Base-by-base conservation (phyloP, 2,797 vertebrate genomes). In the Chrysolophus pictus region DNA sequence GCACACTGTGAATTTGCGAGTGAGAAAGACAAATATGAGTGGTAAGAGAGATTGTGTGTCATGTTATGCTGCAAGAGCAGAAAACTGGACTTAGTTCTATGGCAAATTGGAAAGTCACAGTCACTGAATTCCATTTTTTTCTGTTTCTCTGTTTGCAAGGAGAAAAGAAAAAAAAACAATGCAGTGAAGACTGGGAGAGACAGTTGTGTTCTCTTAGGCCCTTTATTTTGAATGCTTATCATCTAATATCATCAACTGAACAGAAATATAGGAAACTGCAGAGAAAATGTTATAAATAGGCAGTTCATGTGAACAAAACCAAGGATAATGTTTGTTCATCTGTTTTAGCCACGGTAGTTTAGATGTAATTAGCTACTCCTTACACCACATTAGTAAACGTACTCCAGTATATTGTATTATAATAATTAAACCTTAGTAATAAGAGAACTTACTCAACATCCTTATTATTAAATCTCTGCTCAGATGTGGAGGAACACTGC, bases 311-410 rank as follows among this genome's bases (percentile, higher is more conserved):
- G 60, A 78, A 89, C 68, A 80, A 84, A 92, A 56, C 5, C 23
- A 37, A 5, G 51, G 91, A 87, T 91, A 84, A 63, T 73, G 18
- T 78, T 94, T 89, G 31, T 68, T 95, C 76, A 64, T 93, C 73
- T 91, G 60, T 70, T 90, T 94, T 88, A 90, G 65, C 78, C 77
- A 73, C 68, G 82, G 63, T 64, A 53, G n/a, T 86, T 89, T 85
- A 95, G 58, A 31, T 68, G 42, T 65, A 83, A 95, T 94, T 87
- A 92, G 74, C 83, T 92, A 78, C 23, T 73, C n/a, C 91, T 94
- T 56, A 87, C 46, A 89, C 39, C 28, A n/a, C 29, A 90, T 94
- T 94, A 91, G 59, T 71, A 85, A 93, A 94, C 56, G 60, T 91
- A 76, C 73, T 69, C 35, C 39, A 74, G 55, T 88, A 91, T 76